Percentiles rank a stretch among this genome's conserved stretches.
These are phyloP conservation scores for Didymodactylos carnosus DNA, from an alignment of 2,888 invertebrate genomes.

Conservation along the genomic window DNA sequence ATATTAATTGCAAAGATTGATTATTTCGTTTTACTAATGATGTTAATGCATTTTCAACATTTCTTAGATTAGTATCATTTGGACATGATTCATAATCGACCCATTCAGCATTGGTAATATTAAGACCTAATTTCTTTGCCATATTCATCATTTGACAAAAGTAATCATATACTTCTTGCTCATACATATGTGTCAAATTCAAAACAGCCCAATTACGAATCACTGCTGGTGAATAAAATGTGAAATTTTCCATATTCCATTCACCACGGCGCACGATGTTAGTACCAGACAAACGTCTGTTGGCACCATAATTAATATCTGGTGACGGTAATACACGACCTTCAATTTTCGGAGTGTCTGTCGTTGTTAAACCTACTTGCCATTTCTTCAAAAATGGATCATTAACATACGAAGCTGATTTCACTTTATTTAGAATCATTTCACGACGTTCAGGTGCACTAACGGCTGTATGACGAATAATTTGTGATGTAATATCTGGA, in stretches of 20 bases:
- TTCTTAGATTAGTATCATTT: too few species aligned
- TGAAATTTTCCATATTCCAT: background rate
- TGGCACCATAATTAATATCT: background rate
- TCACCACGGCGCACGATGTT: background rate
- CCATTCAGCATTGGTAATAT: too few species aligned
- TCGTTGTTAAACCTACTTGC: slow-evolving; percentile 1
- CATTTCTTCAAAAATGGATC: slow-evolving; percentile 6
- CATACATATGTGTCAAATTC: background rate
- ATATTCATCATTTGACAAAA: background rate
- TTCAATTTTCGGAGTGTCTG: too few species aligned
- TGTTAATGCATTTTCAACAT: too few species aligned
- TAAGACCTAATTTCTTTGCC: too few species aligned
- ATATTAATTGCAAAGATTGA: too few species aligned
- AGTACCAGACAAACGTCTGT: background rate
- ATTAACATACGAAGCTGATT: too few species aligned
- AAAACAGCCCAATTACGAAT: background rate
- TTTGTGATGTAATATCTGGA: background rate
- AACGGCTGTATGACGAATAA: background rate
- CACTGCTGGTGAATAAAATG: background rate
- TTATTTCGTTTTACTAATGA: too few species aligned
- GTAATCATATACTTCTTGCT: background rate
- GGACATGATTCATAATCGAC: too few species aligned
- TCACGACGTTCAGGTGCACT: background rate
- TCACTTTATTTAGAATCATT: background rate
- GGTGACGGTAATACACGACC: slow-evolving; percentile 2